Conservation (phyloP, 2,888 invertebrate species). For the Glomeris marginata region DNA sequence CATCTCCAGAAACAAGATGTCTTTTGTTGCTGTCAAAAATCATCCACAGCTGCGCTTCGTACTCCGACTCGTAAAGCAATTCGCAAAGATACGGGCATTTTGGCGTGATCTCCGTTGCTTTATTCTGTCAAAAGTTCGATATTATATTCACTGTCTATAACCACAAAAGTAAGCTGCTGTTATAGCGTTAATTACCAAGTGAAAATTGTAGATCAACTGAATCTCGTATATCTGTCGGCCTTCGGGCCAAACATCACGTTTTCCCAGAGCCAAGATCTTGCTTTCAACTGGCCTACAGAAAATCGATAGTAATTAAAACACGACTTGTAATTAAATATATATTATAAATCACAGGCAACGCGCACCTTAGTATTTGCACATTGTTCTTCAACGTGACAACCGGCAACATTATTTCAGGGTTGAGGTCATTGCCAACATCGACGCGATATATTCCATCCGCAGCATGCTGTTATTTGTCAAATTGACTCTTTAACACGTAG, state of each 20-base stretch:
- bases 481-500: constrained; percentile 1
- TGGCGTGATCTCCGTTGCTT: constrained; percentile 65
- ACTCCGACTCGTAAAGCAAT: constrained; percentile 86
- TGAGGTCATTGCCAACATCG: constrained; percentile 47
- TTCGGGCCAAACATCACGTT: constrained; percentile 71
- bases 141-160: not conserved
- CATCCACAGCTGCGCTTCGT: constrained; percentile 95
- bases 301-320: no score
- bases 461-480: constrained; percentile 40
- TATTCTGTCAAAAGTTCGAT: constrained; percentile 32
- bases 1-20: constrained; percentile 69
- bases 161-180: no score
- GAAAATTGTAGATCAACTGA: constrained; percentile 71
- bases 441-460: constrained; percentile 59
- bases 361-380: constrained; percentile 37
- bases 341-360: no score
- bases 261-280: constrained; percentile 60
- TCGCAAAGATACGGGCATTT: constrained; percentile 66
- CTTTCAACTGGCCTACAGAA: constrained; percentile 54
- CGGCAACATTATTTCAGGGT: constrained; percentile 66
- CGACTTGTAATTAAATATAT: no score
- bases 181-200: constrained; percentile 35
- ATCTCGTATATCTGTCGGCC: constrained; percentile 82
- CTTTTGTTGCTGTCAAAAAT: constrained; percentile 82
- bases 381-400: constrained; percentile 54